Evolutionary conservation across 2,888 invertebrate genomes (phyloP).

Genomic region (Drosophila stalkeri): DNA sequence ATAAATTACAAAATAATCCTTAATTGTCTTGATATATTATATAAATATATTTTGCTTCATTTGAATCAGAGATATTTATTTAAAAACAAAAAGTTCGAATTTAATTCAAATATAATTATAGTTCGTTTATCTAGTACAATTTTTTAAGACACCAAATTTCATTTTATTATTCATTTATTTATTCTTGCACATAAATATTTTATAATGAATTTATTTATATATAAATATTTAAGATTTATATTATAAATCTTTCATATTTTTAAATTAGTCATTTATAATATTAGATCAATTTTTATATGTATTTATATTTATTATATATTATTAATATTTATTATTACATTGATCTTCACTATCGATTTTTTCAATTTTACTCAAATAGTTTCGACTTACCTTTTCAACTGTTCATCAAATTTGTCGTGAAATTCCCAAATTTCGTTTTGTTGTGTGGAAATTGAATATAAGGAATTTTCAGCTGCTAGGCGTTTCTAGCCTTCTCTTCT

Average conservation of each 20-base stretch:
- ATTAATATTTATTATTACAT: not conserved
- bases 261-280: too few relatives aligned
- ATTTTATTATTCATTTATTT: not conserved
- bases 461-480: constrained; percentile 44
- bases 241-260: not conserved
- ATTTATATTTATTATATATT: not conserved
- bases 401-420: constrained; percentile 22
- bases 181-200: not conserved
- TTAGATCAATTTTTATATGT: too few relatives aligned
- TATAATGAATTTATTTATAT: not conserved
- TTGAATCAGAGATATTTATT: too few relatives aligned
- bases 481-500: constrained; percentile 35
- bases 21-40: not conserved
- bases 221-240: not conserved
- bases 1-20: not conserved
- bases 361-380: not conserved
- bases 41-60: not conserved
- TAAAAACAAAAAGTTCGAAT: too few relatives aligned
- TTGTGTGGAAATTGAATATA: constrained; percentile 1
- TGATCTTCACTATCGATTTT: not conserved
- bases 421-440: constrained; percentile 8
- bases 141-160: too few relatives aligned
- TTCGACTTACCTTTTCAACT: constrained; percentile 37
- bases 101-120: too few relatives aligned
- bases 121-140: too few relatives aligned